Evolutionary conservation across 1,140 invertebrate genomes (phyloP), one percentile per base, ranked within the genome.

Genomic region (Metopolophium dirhodum): DNA sequence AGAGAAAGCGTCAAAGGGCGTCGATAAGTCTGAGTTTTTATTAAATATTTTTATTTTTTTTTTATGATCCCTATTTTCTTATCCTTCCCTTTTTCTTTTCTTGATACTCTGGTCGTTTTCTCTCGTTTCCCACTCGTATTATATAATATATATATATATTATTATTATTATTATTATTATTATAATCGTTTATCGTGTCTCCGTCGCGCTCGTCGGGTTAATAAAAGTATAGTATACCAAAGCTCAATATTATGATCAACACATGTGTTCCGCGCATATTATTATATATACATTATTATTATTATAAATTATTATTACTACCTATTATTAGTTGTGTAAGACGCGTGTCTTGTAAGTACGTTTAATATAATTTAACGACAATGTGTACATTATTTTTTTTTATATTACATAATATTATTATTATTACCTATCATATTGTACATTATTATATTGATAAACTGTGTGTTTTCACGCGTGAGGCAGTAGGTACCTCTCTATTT

Each of bases 1-100:
- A 54, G 82, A 54, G 77, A 92, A 51, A 83, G 82, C 23, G 82
- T 83, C 91, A 85, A 83, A 85, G 82, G 30, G 82, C 91, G 77
- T 85, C 49, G 91, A 92, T 85, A 85, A 92, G 91, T 83, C 91
- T 92, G 91, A 92, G 77, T 54, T 85, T 92, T 83, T 92, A 85
- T 82, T 83, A 83, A 37, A 41, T 49, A 85, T 26, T 41, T 83
- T 83, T 51, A 51, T 54, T 85, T 49, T 45, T 77, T 82, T 45
- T n/a, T 77, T 68, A 37, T 41, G 20, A 68, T 57, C 35, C 9
- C n/a, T 41, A n/a, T 61, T 35, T 41, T 41, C 51, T 51, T 26
- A 83, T 61, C 49, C 89, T 54, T 23, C 87, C 54, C 26, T 26
- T 41, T 26, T 77, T 41, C 47, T 89, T 18, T 26, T 41, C 41